Conservation (phyloP, 1,140 invertebrate species). For the Rhizoglyphus robini region DNA sequence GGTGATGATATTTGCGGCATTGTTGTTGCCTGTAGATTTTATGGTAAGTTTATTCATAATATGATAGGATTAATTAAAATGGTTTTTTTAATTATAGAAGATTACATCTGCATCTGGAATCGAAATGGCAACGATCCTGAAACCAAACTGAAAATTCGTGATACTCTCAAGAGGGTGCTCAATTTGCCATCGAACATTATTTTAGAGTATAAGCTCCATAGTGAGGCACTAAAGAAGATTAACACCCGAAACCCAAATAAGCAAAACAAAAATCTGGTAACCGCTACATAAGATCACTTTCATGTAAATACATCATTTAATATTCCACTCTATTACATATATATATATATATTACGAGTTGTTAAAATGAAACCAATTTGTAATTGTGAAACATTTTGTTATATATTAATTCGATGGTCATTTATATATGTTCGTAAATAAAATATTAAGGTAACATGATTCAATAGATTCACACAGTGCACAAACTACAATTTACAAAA, state of each 20-base stretch:
- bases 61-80: not conserved
- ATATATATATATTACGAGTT: too few species aligned
- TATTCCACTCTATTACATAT: too few species aligned
- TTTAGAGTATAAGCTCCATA: constrained; percentile 94
- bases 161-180: constrained; percentile 80
- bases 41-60: constrained; percentile 46
- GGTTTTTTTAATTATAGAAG: constrained; percentile 53
- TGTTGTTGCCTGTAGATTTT: constrained; percentile 83
- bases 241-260: not conserved
- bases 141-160: constrained; percentile 76
- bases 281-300: too few species aligned
- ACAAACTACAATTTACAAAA: too few species aligned
- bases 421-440: not conserved
- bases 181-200: constrained; percentile 80
- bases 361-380: too few species aligned
- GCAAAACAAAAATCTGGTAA: not conserved
- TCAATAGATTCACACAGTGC: too few species aligned
- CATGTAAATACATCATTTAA: too few species aligned
- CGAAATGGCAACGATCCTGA: constrained; percentile 72
- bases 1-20: constrained; percentile 96
- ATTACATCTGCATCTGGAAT: constrained; percentile 97
- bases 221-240: constrained; percentile 43
- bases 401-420: not conserved
- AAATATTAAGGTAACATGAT: too few species aligned
- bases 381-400: not conserved